Base-by-base conservation (phyloP, 37 sponge, comb jelly and placozoan species). In the Eunapius fragilis region DNA sequence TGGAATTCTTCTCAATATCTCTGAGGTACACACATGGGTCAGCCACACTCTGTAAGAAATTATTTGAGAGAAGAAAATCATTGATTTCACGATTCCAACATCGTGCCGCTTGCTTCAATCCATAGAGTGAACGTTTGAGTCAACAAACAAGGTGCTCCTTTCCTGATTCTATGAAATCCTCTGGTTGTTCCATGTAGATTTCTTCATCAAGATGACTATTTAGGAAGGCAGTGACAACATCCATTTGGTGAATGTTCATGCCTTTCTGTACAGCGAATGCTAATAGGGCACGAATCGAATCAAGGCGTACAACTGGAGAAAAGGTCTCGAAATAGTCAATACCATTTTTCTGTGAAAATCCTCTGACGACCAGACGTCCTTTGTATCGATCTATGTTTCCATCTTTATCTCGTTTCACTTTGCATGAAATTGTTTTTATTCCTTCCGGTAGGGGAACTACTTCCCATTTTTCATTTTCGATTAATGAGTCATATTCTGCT, bases 141-240 rank as follows among this genome's bases (percentile, higher is more conserved):
- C 75, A 76, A 84, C 83, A 88, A 25, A 88, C 78, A 22, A 75
- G 80, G 22, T 87, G 25, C 49, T 87, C 81, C 26, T 87, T 70
- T 80, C 82, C 87, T 19, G 48, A n/a, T 25, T 72, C 13, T 30
- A 79, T 38, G 45, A 84, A 88, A 17, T 86, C 90, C 69, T 83
- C 69, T 25, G 90, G 85, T 69, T 89, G 85, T 67, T 88, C 41
- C 82, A 87, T 87, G 82, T 81, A 87, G 30, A 88, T 82, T 25
- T 82, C 84, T n/a, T 88, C 89, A 28, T 83, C 45, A 50, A 88
- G 47, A 19, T 73, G 32, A 30, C 82, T 82, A 74, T 88, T 88
- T 50, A 88, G 79, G 72, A 88, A 88, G 17, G 90, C 90, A 31
- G 90, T 89, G 13, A 82, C 83, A n/a, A 79, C 90, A 37, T 89